These are phyloP conservation scores for Drosophila atripex DNA, from an alignment of 2,888 invertebrate species.

Conservation along the genomic window DNA sequence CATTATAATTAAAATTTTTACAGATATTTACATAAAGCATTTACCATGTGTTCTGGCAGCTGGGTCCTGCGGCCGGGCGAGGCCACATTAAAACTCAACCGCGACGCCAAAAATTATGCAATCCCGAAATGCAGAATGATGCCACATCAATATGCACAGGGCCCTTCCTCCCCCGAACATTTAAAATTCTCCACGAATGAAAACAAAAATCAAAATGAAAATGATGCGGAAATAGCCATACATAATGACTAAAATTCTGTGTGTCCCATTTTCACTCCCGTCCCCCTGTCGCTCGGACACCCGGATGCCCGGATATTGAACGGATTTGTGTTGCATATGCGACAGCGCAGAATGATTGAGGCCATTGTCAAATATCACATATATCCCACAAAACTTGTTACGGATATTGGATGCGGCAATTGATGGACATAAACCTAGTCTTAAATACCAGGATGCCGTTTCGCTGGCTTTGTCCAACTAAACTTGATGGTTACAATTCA, in stretches of 20 bases:
- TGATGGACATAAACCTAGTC: conserved; percentile 2
- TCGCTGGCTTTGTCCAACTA: conserved; percentile 3
- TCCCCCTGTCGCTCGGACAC: background rate
- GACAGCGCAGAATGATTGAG: conserved; percentile 43
- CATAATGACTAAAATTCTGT: conserved; percentile 27
- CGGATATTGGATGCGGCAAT: conserved; percentile 21
- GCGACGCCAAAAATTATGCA: conserved; percentile 43
- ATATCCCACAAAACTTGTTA: conserved; percentile 5
- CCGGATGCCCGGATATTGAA: conserved; percentile 38
- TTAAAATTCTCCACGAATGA: conserved; percentile 14
- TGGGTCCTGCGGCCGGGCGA: conserved; percentile 28
- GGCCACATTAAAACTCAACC: conserved; percentile 31
- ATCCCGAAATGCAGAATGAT: conserved; percentile 30
- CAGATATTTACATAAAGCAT: conserved; percentile 51
- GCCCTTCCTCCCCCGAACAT: conserved; percentile 6
- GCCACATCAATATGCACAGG: conserved; percentile 47
- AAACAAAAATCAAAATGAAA: conserved; percentile 45
- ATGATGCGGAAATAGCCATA: conserved; percentile 40
- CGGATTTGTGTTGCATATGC: conserved; percentile 45
- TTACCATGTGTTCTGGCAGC: conserved; percentile 37
- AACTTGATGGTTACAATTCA: conserved; percentile 28
- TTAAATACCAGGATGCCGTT: conserved; percentile 4
- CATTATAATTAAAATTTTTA: conserved; percentile 50
- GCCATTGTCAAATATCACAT: conserved; percentile 39
- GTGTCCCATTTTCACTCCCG: too few species aligned